Percentiles rank a stretch among this genome's conserved stretches.
These are phyloP conservation scores for Lasioglossum figueresi DNA, from an alignment of 2,888 invertebrate genomes.

Conservation along the genomic window DNA sequence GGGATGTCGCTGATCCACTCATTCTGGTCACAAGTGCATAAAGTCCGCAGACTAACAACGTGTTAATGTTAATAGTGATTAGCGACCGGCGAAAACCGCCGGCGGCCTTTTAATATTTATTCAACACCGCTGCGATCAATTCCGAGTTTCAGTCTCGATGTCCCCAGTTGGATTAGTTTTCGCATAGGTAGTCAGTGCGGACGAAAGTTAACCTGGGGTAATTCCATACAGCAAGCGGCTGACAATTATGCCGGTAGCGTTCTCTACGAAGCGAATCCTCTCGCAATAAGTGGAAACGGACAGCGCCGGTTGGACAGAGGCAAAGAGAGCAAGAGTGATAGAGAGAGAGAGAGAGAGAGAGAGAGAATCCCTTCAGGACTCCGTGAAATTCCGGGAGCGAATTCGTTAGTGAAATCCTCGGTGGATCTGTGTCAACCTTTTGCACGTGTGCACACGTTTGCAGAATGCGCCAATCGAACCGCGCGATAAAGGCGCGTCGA, in stretches of 20 bases:
- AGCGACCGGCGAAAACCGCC: background rate
- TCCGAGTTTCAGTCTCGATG: background rate
- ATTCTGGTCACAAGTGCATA: too few species aligned
- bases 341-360: background rate
- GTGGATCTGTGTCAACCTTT: background rate
- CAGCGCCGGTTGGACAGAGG: background rate
- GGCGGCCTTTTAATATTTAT: constrained; percentile 1
- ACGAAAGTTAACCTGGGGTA: background rate
- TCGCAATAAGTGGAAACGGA: constrained; percentile 1
- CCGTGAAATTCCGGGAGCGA: constrained; percentile 22
- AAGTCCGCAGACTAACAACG: background rate
- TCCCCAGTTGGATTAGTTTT: constrained; percentile 4
- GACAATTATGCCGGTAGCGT: constrained; percentile 18
- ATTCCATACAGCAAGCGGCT: background rate
- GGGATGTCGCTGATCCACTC: too few species aligned
- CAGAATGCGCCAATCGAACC: constrained; percentile 48
- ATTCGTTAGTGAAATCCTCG: constrained; percentile 39
- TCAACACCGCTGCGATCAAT: background rate
- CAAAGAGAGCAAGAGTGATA: too few species aligned
- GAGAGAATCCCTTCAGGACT: constrained; percentile 1
- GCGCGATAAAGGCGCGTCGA: constrained; percentile 51
- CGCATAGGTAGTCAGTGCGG: background rate
- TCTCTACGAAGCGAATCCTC: constrained; percentile 24
- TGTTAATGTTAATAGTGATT: background rate
- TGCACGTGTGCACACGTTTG: background rate